These are phyloP conservation scores for Oreochromis mossambicus DNA, from an alignment of 2,797 vertebrate genomes.

Conservation along the genomic window DNA sequence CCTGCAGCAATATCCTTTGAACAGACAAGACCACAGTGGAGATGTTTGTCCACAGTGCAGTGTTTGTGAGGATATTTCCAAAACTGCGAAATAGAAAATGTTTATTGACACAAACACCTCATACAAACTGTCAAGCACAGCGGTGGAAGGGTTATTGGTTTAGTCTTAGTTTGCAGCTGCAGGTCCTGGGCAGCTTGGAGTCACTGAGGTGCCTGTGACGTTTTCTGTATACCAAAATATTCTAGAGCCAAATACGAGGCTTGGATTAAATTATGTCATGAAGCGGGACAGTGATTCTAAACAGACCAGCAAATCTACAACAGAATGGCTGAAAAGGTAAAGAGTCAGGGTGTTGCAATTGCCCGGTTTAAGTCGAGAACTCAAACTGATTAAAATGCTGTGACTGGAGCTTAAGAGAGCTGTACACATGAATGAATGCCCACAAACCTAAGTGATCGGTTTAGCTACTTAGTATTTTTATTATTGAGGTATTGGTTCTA, in stretches of 20 bases:
- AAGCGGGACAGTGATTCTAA: neutral
- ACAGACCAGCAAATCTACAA: neutral
- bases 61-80: neutral
- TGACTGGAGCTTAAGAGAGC: neutral
- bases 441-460: neutral
- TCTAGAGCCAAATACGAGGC: neutral
- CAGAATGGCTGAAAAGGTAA: neutral
- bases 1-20: neutral
- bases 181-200: neutral
- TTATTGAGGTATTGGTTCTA: neutral
- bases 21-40: neutral
- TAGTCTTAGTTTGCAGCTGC: neutral
- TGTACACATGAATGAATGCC: neutral
- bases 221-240: neutral
- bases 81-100: neutral
- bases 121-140: neutral
- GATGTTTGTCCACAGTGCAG: neutral
- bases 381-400: neutral
- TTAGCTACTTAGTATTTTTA: neutral
- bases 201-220: neutral
- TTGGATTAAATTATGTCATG: neutral
- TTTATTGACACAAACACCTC: neutral
- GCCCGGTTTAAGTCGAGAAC: neutral
- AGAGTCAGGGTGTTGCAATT: neutral
- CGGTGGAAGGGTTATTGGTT: neutral